These are phyloP conservation scores for Bellardia bayeri DNA, from an alignment of 2,888 invertebrate species.

Conservation along the genomic window DNA sequence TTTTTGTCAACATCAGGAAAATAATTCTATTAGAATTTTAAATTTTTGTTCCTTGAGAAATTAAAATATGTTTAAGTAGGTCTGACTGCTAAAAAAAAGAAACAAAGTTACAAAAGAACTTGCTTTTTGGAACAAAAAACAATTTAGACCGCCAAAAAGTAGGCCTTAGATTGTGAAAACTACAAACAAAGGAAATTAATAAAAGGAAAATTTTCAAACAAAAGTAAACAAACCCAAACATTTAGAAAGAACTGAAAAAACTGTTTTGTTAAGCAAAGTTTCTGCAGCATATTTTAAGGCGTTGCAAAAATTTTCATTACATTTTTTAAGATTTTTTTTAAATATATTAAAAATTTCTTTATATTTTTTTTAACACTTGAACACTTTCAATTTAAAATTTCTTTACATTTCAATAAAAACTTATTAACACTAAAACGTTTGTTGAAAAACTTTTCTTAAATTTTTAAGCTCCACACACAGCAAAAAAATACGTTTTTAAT, in stretches of 20 bases:
- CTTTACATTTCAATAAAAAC: neutral
- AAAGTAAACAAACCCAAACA: neutral
- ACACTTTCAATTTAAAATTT: neutral
- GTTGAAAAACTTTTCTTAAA: neutral
- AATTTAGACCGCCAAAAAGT: constrained; percentile 41
- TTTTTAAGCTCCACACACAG: neutral
- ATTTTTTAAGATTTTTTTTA: neutral
- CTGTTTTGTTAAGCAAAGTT: constrained; percentile 5
- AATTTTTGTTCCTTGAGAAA: neutral
- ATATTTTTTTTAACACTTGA: neutral
- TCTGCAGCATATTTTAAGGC: constrained; percentile 12
- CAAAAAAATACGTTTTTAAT: constrained; percentile 47
- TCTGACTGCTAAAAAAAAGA: neutral
- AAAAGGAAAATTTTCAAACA: neutral
- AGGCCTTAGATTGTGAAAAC: constrained; percentile 35
- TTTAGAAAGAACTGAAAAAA: neutral
- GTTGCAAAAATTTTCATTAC: neutral
- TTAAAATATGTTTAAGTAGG: constrained; percentile 31
- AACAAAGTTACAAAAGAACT: neutral
- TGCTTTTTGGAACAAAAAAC: no score
- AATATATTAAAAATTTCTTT: neutral
- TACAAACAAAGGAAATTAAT: neutral
- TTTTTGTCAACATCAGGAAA: neutral
- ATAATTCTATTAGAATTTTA: constrained; percentile 29
- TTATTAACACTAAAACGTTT: neutral